Evolutionary conservation across 2,797 vertebrate genomes (phyloP).

Genomic region (Leptodactylus fallax): DNA sequence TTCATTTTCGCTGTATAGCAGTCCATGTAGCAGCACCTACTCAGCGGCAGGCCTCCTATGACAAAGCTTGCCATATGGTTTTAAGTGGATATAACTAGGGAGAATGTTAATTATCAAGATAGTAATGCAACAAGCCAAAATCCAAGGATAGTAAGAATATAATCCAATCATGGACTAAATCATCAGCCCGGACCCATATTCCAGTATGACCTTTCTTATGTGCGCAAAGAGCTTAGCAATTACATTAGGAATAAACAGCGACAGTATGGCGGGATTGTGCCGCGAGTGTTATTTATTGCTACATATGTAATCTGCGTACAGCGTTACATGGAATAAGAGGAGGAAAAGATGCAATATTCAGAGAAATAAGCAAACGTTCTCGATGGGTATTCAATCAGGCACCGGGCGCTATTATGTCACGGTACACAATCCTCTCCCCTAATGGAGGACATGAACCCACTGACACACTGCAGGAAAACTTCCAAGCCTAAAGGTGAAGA

Average conservation of each 20-base stretch:
- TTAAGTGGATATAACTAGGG: conserved; percentile 75
- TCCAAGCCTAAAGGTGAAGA: conserved; percentile 6
- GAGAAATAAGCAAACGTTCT: not conserved
- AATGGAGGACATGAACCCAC: not conserved
- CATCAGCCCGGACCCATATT: conserved; percentile 70
- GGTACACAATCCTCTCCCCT: not conserved
- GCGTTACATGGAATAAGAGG: no score
- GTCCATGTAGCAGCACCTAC: no score
- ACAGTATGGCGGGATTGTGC: conserved; percentile 10
- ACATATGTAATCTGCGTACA: no score
- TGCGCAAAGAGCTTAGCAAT: conserved; percentile 44
- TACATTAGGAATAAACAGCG: conserved; percentile 46
- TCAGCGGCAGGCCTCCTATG: conserved; percentile 59
- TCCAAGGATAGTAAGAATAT: conserved; percentile 86
- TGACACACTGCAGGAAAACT: not conserved
- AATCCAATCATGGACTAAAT: conserved; percentile 83
- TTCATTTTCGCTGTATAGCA: not conserved
- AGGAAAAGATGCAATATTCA: no score
- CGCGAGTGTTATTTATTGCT: no score
- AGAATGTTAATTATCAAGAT: conserved; percentile 86
- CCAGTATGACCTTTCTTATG: conserved; percentile 50
- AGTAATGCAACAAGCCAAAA: conserved; percentile 85
- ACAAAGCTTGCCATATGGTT: conserved; percentile 74
- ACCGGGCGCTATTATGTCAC: conserved; percentile 2
- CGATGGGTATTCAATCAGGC: not conserved